phyloP scores from a whole-genome alignment of 2,797 vertebrate species.

The Morus bassanus region DNA sequence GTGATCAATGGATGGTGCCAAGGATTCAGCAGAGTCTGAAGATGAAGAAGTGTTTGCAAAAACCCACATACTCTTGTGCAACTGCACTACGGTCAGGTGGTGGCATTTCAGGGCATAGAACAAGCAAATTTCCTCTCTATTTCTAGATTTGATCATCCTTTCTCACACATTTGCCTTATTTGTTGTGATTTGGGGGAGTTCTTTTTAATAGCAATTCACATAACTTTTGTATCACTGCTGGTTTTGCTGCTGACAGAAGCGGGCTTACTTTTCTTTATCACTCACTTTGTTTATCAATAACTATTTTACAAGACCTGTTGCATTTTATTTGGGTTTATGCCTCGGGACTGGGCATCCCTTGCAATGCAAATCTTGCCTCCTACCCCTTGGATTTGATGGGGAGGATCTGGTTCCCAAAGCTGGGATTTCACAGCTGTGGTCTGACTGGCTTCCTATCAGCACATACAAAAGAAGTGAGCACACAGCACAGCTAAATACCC shows the following conservation, averaged over 20 bases:
- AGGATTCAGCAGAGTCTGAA: not conserved
- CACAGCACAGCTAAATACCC: not conserved
- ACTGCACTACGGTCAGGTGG: not conserved
- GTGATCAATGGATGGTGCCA: fast-evolving
- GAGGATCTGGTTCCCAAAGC: conserved; percentile 6
- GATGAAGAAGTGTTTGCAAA: not conserved
- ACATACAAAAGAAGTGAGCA: not conserved
- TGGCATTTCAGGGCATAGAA: not conserved
- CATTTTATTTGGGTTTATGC: not conserved
- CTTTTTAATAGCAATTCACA: not conserved
- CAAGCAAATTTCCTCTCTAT: not conserved
- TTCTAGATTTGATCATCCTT: not conserved
- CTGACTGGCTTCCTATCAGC: not conserved
- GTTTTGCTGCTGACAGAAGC: not conserved
- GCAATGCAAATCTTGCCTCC: not conserved
- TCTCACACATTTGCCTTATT: not conserved
- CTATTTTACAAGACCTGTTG: not conserved
- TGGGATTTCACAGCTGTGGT: conserved; percentile 45
- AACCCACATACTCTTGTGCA: not conserved
- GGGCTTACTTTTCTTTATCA: not conserved
- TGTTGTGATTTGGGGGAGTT: not conserved
- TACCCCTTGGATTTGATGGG: not conserved
- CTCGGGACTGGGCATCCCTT: not conserved
- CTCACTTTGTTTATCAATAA: not conserved
- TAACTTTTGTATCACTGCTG: not conserved